Conservation (phyloP, 2,888 invertebrate genomes). For the Maniola hyperantus region DNA sequence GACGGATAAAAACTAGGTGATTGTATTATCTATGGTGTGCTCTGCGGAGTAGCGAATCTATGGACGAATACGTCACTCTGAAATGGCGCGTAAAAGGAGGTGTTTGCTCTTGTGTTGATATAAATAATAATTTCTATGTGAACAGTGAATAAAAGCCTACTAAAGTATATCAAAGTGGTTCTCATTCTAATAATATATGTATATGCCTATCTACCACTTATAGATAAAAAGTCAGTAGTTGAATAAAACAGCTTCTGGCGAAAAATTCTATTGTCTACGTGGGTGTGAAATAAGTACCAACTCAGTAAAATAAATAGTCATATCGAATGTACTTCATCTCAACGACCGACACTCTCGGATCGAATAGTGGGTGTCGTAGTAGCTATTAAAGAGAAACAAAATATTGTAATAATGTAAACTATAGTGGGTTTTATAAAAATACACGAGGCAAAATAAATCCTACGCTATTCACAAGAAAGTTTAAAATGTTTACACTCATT, state of each 20-base stretch:
- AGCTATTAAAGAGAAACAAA: slow-evolving; percentile 27
- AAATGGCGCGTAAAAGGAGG: too few species aligned
- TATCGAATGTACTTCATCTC: slow-evolving; percentile 38
- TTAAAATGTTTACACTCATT: not conserved
- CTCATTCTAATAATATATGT: too few species aligned
- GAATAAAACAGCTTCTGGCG: slow-evolving; percentile 21
- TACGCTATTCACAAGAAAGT: not conserved
- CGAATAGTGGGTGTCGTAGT: slow-evolving; percentile 35
- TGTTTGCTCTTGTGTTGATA: too few species aligned
- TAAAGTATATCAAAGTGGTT: too few species aligned
- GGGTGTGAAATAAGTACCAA: slow-evolving; percentile 30
- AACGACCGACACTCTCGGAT: slow-evolving; percentile 29
- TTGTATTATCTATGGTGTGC: too few species aligned
- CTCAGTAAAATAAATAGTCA: slow-evolving; percentile 36
- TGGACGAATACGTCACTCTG: too few species aligned
- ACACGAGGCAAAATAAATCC: slow-evolving; percentile 10
- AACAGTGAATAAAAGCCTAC: too few species aligned
- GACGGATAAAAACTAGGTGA: too few species aligned
- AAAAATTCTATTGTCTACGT: slow-evolving; percentile 24
- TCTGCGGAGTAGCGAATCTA: too few species aligned
- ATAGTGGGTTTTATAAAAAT: slow-evolving; percentile 12
- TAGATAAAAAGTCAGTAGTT: not conserved
- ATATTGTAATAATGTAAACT: slow-evolving; percentile 12
- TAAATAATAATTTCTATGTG: too few species aligned
- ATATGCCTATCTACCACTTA: not conserved